Base-by-base conservation (phyloP, 2,888 invertebrate species). In the Cheilosia impressa region DNA sequence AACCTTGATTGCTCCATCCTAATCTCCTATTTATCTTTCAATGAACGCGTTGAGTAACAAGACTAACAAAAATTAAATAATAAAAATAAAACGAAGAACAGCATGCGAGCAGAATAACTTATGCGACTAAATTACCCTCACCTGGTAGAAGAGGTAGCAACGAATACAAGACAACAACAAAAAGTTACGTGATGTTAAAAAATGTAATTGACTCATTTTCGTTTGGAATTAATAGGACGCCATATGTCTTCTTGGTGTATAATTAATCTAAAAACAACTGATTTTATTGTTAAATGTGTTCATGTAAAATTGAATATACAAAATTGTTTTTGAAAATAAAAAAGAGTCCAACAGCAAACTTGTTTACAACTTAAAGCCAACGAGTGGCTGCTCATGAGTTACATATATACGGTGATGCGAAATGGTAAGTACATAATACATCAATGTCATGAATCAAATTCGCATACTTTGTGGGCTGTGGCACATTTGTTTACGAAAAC, bases 51-150 rank as follows among this genome's bases (percentile, higher is more conserved):
- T 65, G 17, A 15, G 55, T 47, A 55, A 75, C 47, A 63, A 24
- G 17, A 47, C 9, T 19, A 31, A 13, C 6, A 50, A 31, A 55
- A 43, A 55, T 9, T 31, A 55, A 45, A 43, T n/a, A 7, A 34
- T 47, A 10, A 43, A 57, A 43, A 55, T n/a, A n/a, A 57, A 45
- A 45, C 22, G 13, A 34, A 69, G n/a, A 45, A 57, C 22, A 58
- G 47, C 75, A 75, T 47, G 75, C 66, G 57, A 75, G 57, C 55
- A 15, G 75, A 75, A 75, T 75, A 57, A 65, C 45, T 57, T 66
- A 75, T 66, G 47, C 24, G 17, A 13, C 47, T 19, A 45, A 62
- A 62, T 62, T 62, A 31, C 52, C 53, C 7, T 22, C n/a, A 13
- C 13, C 17, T 43, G 2, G 31, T 27, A 19, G 9, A 13, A 41